Evolutionary conservation across 2,797 vertebrate genomes (phyloP).

Genomic region (Chaetodon trifasciatus): DNA sequence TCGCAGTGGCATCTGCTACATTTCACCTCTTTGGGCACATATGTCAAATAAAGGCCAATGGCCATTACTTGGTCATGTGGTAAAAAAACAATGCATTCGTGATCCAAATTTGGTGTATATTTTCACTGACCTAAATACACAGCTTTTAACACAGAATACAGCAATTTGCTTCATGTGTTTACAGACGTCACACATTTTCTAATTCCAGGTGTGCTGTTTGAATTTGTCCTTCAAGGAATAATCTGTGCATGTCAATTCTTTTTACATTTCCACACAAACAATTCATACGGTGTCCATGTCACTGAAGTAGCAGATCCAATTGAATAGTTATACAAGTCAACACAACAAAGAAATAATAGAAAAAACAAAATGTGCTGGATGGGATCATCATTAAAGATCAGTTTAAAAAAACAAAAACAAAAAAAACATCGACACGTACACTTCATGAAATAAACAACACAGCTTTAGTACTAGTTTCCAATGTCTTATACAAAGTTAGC

Average conservation of each 20-base stretch:
- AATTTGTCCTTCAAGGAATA: constrained; percentile 37
- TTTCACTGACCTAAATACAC: constrained; percentile 34
- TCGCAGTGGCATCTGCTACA: constrained; percentile 62
- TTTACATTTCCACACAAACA: constrained; percentile 40
- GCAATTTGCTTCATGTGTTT: constrained; percentile 31
- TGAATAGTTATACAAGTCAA: constrained; percentile 70
- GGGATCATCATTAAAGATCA: constrained; percentile 62
- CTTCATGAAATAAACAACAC: constrained; percentile 85
- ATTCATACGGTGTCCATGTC: constrained; percentile 52
- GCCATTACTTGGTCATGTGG: constrained; percentile 33
- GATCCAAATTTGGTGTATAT: constrained; percentile 11
- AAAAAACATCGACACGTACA: constrained; percentile 80
- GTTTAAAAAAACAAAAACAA: constrained; percentile 44
- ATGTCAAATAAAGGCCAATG: constrained; percentile 30
- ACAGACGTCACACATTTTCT: constrained; percentile 21
- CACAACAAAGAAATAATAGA: constrained; percentile 49
- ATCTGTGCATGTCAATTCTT: constrained; percentile 23
- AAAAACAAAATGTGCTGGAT: constrained; percentile 72
- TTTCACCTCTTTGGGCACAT: constrained; percentile 40
- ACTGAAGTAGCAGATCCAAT: constrained; percentile 66
- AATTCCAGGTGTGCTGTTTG: constrained; percentile 18
- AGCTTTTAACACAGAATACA: constrained; percentile 39
- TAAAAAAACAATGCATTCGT: not conserved
- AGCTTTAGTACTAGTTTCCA: constrained; percentile 87
- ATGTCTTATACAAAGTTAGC: constrained; percentile 91